These are phyloP conservation scores for Gnathonemus longibarbis DNA, from an alignment of 2,113 vertebrate genomes.

Conservation along the genomic window DNA sequence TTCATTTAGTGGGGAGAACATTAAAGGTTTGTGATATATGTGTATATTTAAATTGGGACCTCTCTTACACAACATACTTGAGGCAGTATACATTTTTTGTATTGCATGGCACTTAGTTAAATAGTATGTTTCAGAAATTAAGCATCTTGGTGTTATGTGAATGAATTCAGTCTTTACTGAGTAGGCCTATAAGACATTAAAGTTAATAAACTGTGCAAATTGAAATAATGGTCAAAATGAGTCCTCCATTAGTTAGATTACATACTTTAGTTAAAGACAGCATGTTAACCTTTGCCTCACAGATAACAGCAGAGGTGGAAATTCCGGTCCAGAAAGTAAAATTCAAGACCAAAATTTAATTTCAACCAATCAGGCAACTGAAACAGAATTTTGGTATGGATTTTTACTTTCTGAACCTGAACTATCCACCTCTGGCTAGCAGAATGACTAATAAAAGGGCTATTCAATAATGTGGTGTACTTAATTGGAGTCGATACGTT, in stretches of 20 bases:
- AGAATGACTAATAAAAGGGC: background rate
- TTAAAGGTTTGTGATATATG: background rate
- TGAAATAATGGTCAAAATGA: slow-evolving; percentile 12
- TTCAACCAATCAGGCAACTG: background rate
- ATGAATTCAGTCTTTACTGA: slow-evolving; percentile 11
- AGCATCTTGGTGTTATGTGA: background rate
- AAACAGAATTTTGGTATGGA: background rate
- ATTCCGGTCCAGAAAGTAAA: background rate
- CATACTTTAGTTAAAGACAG: background rate
- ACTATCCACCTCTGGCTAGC: background rate
- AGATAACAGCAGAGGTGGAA: background rate
- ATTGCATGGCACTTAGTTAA: background rate
- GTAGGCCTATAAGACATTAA: background rate
- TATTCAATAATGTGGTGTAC: background rate
- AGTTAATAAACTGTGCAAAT: slow-evolving; percentile 10
- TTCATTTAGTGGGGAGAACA: background rate
- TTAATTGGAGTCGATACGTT: background rate
- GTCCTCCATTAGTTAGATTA: slow-evolving; percentile 17
- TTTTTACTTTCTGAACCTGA: background rate
- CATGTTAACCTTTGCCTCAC: background rate
- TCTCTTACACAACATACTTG: background rate
- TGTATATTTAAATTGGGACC: background rate
- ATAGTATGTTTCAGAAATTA: background rate
- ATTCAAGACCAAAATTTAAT: background rate
- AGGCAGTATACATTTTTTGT: background rate